Base-by-base conservation (phyloP, 2,888 invertebrate species). In the Syritta pipiens region DNA sequence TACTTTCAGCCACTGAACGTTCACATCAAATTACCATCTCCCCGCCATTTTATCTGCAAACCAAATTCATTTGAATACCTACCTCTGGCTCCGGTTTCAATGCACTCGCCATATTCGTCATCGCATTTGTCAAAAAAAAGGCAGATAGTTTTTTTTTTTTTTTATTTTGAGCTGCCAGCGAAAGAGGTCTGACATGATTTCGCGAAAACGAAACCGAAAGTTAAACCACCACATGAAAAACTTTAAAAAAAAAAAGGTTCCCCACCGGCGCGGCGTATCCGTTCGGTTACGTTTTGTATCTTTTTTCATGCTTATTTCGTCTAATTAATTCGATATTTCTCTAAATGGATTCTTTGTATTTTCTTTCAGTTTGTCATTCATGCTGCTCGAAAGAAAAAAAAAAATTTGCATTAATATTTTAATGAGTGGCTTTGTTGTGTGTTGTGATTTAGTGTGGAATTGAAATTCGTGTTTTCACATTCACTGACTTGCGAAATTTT, bases 351-450 rank as follows among this genome's bases (percentile, higher is more conserved):
- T 55, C 57, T 59, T 28, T 53, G 28, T 46, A 28, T 48, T 63
- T 60, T 53, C 40, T 32, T 76, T 53, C 14, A 44, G 20, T 60
- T 49, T 71, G 57, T 77, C 44, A 40, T 51, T 63, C 19, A 35
- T 48, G 59, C 49, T 22, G 65, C 22, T 72, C 44, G 30, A 60
- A n/a, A n/a, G n/a, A n/a, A n/a, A n/a, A n/a, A n/a, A n/a, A n/a
- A n/a, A n/a, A 42, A 67, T 79, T 79, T 72, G 67, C 72, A 79
- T 72, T 79, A 72, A 79, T 79, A 79, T 79, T 79, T 79, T 62
- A 67, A 72, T 79, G 65, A 72, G 67, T 42, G 48, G 17, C n/a
- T 17, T 12, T 57, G 20, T 32, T 48, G 14, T 40, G 55, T 49
- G 32, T 24, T 37, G 30, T 44, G n/a, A n/a, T n/a, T n/a, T n/a